Conservation (phyloP, 2,113 vertebrate genomes). For the Pedionomus torquatus region DNA sequence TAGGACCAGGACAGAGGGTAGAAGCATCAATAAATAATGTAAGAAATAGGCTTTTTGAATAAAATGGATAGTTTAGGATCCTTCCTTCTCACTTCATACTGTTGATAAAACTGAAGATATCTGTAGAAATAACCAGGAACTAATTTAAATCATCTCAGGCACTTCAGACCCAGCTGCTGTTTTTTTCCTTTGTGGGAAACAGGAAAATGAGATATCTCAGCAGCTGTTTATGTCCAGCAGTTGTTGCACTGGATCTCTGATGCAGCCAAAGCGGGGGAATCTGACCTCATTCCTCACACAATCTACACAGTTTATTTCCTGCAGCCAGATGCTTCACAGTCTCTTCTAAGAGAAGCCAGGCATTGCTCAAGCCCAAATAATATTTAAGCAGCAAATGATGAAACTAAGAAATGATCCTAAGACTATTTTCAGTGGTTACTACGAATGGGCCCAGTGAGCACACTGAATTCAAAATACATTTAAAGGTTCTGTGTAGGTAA, state of each 20-base stretch:
- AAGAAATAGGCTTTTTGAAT: background rate
- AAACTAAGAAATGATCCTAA: background rate
- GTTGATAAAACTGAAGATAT: background rate
- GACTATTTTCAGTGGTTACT: background rate
- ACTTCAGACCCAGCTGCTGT: slow-evolving; percentile 38
- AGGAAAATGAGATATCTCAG: slow-evolving; percentile 55
- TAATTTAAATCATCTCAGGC: background rate
- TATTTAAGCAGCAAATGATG: background rate
- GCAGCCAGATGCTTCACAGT: background rate
- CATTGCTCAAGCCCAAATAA: background rate
- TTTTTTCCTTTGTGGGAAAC: slow-evolving; percentile 63
- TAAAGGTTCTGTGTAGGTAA: background rate
- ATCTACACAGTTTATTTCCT: background rate
- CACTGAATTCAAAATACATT: background rate
- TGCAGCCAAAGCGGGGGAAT: background rate
- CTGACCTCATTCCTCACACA: background rate
- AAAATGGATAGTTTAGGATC: background rate
- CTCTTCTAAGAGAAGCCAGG: background rate
- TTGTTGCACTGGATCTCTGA: background rate
- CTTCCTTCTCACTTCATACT: background rate
- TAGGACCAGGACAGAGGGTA: background rate
- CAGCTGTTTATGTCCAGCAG: slow-evolving; percentile 45
- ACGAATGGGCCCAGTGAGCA: rapidly evolving
- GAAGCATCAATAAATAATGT: background rate
- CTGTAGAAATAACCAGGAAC: slow-evolving; percentile 20